phyloP scores from a whole-genome alignment of 2,113 vertebrate species.

The Catharus minimus region DNA sequence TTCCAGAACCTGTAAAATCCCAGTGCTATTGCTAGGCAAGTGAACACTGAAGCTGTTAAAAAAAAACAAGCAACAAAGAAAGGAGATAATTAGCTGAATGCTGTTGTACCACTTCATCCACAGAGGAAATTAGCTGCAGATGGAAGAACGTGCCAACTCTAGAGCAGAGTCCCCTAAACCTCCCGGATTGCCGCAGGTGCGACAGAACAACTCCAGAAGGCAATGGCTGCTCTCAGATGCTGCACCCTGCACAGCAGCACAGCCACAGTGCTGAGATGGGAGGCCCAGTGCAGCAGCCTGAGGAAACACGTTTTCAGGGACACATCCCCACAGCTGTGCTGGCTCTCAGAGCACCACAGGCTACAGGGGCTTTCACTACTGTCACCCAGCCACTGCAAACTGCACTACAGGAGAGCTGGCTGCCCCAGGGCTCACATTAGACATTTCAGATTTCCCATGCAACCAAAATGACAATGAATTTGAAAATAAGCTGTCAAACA shows the following conservation, averaged over 20 bases:
- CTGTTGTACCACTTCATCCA: not conserved
- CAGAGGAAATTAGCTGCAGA: not conserved
- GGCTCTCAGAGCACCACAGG: not conserved
- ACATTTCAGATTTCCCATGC: not conserved
- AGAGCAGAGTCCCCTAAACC: not conserved
- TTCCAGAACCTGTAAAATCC: constrained; percentile 92
- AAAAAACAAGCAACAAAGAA: not conserved
- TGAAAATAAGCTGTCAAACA: not conserved
- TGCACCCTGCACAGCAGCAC: not conserved
- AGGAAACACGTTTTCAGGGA: not conserved
- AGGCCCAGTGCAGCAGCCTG: not conserved
- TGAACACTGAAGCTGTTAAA: constrained; percentile 86
- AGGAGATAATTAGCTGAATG: not conserved
- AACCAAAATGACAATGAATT: not conserved
- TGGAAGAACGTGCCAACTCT: not conserved
- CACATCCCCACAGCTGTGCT: rapidly evolving
- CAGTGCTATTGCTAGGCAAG: constrained; percentile 89
- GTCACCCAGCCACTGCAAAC: not conserved
- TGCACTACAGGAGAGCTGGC: not conserved
- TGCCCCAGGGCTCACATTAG: not conserved
- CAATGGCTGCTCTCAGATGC: not conserved
- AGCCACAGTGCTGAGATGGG: not conserved
- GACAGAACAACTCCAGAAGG: not conserved
- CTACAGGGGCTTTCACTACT: not conserved
- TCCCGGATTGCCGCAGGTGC: not conserved